These are phyloP conservation scores for Papilio protenor DNA, from an alignment of 2,888 invertebrate genomes.

Conservation along the genomic window DNA sequence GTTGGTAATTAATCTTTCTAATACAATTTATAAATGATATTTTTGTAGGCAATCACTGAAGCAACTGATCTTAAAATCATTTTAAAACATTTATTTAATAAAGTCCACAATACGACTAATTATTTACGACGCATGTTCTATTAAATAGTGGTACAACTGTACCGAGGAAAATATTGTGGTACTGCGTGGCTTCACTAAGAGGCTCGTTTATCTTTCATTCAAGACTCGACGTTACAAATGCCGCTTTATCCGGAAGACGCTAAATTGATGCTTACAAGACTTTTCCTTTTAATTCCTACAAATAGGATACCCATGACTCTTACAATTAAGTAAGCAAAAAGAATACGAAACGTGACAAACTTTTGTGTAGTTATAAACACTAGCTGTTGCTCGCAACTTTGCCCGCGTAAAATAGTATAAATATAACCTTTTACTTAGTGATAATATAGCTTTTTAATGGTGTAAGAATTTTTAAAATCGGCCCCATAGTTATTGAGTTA, in stretches of 20 bases:
- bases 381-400: no score
- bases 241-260: constrained; percentile 20
- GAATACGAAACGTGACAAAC: not conserved
- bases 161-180: not conserved
- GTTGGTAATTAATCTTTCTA: not conserved
- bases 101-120: not conserved
- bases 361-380: not conserved
- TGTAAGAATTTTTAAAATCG: no score
- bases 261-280: constrained; percentile 18
- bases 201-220: constrained; percentile 31
- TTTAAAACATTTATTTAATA: not conserved
- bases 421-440: no score
- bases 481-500: no score
- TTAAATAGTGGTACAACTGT: not conserved
- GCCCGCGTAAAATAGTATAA: no score
- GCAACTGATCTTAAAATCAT: no score
- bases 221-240: constrained; percentile 24
- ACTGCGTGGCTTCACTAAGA: constrained; percentile 2
- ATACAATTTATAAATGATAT: no score
- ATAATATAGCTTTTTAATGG: no score
- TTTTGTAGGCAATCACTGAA: no score
- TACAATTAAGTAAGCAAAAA: not conserved
- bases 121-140: not conserved
- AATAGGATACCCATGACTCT: not conserved
- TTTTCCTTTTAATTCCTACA: constrained; percentile 15